Conservation (phyloP, 2,888 invertebrate species). For the Melipona beecheii region DNA sequence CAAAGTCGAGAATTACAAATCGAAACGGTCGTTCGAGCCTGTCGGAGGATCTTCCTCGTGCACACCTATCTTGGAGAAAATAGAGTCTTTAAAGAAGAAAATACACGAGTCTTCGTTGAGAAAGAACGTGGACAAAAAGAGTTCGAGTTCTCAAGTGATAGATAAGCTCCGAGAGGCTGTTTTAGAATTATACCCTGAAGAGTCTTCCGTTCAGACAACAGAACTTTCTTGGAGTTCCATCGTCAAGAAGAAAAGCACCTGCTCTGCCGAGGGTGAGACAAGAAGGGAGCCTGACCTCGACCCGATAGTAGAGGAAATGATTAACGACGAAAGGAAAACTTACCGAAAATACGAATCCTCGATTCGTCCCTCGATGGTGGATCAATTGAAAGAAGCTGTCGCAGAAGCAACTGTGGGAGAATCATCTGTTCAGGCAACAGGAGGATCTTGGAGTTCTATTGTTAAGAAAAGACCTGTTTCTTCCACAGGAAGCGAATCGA, state of each 20-base stretch:
- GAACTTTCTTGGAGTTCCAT: conserved; percentile 70
- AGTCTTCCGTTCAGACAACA: not conserved
- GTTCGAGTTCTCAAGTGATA: not conserved
- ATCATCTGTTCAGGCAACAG: not conserved
- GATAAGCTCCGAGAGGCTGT: conserved; percentile 31
- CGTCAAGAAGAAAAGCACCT: conserved; percentile 59
- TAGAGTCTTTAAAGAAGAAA: conserved; percentile 13
- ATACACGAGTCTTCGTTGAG: conserved; percentile 16
- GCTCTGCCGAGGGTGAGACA: conserved; percentile 47
- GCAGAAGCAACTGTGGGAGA: not conserved
- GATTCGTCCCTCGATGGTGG: not conserved
- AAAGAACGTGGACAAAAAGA: conserved; percentile 8
- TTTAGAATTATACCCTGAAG: conserved; percentile 11
- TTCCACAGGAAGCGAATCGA: not conserved
- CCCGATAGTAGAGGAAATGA: not conserved
- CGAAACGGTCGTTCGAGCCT: not conserved
- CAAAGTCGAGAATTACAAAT: not conserved
- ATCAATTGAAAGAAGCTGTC: conserved; percentile 14
- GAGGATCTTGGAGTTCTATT: conserved; percentile 9
- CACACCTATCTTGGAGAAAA: not conserved
- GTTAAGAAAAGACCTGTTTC: conserved; percentile 32
- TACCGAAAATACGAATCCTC: conserved; percentile 3
- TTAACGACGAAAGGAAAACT: not conserved
- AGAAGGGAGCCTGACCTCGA: conserved; percentile 24
- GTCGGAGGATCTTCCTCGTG: not conserved